phyloP scores from a whole-genome alignment of 2,113 vertebrate species.

The Cephalopterus ornatus region DNA sequence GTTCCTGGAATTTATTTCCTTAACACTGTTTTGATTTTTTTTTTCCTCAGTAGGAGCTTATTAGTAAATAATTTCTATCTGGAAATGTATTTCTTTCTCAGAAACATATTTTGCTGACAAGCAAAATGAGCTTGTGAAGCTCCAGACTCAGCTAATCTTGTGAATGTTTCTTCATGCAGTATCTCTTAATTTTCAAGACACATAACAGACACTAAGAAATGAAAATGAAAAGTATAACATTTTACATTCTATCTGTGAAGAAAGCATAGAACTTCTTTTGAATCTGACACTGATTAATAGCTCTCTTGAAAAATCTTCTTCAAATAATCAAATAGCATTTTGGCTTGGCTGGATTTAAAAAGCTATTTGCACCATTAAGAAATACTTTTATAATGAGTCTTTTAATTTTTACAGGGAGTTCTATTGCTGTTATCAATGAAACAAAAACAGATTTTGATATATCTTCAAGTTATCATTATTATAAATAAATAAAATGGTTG shows the following conservation, averaged over 20 bases:
- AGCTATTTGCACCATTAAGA: not conserved
- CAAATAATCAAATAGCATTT: slow-evolving; percentile 31
- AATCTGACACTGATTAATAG: slow-evolving; percentile 5
- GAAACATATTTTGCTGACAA: not conserved
- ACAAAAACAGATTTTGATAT: not conserved
- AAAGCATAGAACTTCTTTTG: not conserved
- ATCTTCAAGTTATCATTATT: not conserved
- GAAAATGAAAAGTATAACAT: slow-evolving; percentile 1
- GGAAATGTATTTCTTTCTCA: not conserved
- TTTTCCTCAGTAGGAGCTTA: not conserved
- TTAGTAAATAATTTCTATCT: not conserved
- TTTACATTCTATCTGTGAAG: not conserved
- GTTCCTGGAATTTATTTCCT: not conserved
- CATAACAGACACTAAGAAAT: not conserved
- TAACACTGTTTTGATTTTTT: not conserved
- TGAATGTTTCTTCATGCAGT: not conserved
- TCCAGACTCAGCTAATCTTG: not conserved
- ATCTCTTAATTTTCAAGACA: slow-evolving; percentile 2
- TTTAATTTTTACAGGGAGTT: slow-evolving; percentile 12
- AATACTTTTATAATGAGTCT: not conserved
- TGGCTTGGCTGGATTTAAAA: slow-evolving; percentile 3
- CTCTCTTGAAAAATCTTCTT: slow-evolving; percentile 31
- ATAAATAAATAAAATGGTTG: slow-evolving; percentile 5
- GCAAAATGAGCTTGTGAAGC: not conserved
- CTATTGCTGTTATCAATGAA: not conserved